Evolutionary conservation across 2,113 vertebrate species (phyloP), one percentile per base, ranked within the genome.

Genomic region (Campylomormyrus tamandua): DNA sequence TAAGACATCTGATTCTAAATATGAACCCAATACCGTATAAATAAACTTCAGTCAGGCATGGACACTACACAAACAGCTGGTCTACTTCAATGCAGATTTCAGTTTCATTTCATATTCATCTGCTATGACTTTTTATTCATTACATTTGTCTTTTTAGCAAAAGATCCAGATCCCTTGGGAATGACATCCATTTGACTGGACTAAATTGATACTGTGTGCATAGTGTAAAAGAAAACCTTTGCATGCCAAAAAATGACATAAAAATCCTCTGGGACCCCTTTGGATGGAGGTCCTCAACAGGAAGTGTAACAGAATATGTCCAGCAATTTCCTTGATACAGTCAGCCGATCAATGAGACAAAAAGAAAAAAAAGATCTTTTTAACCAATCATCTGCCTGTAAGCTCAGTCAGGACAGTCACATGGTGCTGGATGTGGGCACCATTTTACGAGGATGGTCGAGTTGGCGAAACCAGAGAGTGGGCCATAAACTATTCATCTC

Each of bases 401-500:
- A 92, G 93, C 91, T 90, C 93, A 92, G 90, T 90, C 89, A 90
- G 52, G 92, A 94, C 90, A 92, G 91, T 94, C 91, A 92, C n/a
- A 49, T 31, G 74, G 13, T 91, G 89, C 3, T 62, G 88, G 88
- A 45, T 87, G 15, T 31, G n/a, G 91, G 91, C 92, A 93, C 94
- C 93, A 88, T 88, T 80, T 13, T 83, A 89, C 39, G 91, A 90
- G 50, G 86, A 88, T 88, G 31, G 83, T 91, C 86, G 27, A 15
- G 90, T 84, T 70, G 1, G 48, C 39, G 95, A 91, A 95, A 96
- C 91, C 77, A 93, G 93, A 93, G 94, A 95, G 92, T 92, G 95
- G 95, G 94, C 13, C 94, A 94, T 94, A 90, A 93, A 93, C 91
- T 93, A 93, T 95, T 95, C 84, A 93, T 93, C 87, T 89, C 87